Evolutionary conservation across 2,113 vertebrate species (phyloP).

Genomic region (Bujurquina vittata): DNA sequence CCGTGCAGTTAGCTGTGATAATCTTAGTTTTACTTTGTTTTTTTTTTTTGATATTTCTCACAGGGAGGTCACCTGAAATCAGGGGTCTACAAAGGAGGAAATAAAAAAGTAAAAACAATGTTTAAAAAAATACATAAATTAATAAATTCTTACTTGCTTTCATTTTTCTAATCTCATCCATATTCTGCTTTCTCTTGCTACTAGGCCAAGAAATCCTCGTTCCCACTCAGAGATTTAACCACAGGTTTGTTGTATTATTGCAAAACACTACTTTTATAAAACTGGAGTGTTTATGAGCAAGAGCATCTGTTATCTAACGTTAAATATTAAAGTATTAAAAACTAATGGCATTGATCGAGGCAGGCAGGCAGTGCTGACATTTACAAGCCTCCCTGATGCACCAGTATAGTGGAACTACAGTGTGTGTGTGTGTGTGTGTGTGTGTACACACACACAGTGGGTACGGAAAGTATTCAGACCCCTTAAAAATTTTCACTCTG

Average conservation of each 20-base stretch:
- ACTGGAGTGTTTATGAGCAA: not conserved
- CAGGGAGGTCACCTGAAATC: constrained; percentile 54
- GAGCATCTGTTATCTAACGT: not conserved
- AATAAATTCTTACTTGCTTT: not conserved
- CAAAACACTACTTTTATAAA: not conserved
- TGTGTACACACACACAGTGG: no score
- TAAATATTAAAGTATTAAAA: not conserved
- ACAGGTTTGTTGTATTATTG: constrained; percentile 45
- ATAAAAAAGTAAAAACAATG: constrained; percentile 21
- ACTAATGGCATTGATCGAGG: not conserved
- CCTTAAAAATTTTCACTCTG: no score
- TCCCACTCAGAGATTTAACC: not conserved
- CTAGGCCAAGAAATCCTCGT: constrained; percentile 28
- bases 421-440: no score
- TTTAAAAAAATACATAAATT: not conserved
- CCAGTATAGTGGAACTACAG: not conserved
- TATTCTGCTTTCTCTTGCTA: not conserved
- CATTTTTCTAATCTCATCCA: not conserved
- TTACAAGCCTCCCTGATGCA: not conserved
- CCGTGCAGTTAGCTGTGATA: not conserved
- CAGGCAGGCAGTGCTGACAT: not conserved
- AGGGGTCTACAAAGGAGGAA: not conserved
- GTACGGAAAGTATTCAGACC: no score
- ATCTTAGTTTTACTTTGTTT: not conserved
- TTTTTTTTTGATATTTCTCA: not conserved